Percentiles rank a stretch among this genome's conserved stretches.
Conservation (phyloP, 2,888 invertebrate species). For the Ceriagrion tenellum region DNA sequence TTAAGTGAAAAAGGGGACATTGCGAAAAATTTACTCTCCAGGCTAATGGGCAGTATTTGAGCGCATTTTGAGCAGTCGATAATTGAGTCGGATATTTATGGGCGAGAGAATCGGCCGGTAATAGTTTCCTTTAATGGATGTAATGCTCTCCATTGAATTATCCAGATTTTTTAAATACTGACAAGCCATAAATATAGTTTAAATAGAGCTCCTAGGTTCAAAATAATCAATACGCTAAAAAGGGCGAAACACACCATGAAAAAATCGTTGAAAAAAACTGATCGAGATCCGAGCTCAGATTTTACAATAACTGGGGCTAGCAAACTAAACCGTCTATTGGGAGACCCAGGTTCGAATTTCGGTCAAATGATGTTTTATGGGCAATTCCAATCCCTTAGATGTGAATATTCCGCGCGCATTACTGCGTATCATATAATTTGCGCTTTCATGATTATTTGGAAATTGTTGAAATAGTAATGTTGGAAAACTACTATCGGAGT, state of each 20-base stretch:
- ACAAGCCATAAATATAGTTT: neutral
- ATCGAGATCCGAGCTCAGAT: too few species aligned
- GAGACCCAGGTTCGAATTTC: too few species aligned
- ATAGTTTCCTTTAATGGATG: neutral
- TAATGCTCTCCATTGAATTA: neutral
- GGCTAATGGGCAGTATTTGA: neutral
- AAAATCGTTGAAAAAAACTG: too few species aligned
- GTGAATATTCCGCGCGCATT: too few species aligned
- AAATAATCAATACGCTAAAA: too few species aligned
- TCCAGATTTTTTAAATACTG: too few species aligned
- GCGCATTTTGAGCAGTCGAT: neutral
- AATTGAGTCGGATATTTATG: neutral
- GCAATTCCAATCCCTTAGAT: neutral
- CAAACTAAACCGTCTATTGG: too few species aligned
- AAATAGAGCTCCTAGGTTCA: neutral
- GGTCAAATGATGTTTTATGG: neutral
- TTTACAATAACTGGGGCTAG: too few species aligned
- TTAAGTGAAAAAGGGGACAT: constrained; percentile 25
- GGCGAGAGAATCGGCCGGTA: neutral
- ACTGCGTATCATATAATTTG: too few species aligned
- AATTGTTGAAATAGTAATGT: neutral
- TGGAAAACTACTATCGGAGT: neutral
- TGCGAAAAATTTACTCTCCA: neutral
- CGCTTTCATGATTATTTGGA: too few species aligned
- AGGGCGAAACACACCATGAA: too few species aligned